Conservation (phyloP, 2,888 invertebrate genomes). For the Anthrax anthrax region DNA sequence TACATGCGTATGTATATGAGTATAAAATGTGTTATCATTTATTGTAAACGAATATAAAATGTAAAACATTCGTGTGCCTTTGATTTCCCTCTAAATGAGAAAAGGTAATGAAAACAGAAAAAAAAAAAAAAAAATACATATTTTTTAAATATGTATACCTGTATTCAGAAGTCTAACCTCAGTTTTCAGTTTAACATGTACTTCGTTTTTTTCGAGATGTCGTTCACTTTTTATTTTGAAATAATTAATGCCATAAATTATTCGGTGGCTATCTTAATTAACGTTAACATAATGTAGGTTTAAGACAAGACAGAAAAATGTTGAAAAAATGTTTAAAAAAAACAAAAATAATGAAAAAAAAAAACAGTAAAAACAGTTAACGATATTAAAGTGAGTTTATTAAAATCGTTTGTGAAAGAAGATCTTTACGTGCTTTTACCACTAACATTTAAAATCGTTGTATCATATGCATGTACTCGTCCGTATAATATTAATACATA, state of each 20-base stretch:
- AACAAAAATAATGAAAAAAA: background rate
- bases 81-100: background rate
- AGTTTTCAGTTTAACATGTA: no score
- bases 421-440: no score
- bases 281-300: constrained; percentile 6
- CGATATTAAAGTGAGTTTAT: background rate
- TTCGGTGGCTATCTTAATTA: constrained; percentile 13
- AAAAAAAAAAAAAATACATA: no score
- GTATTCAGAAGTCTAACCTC: no score
- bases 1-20: no score
- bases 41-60: background rate
- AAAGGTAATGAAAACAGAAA: background rate
- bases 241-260: constrained; percentile 13
- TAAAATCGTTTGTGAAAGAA: background rate
- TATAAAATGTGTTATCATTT: no score
- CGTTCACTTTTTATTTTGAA: constrained; percentile 3
- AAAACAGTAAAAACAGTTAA: background rate
- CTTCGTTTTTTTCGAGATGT: background rate
- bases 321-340: background rate
- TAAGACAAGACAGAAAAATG: background rate
- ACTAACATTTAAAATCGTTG: no score
- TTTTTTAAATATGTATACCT: no score
- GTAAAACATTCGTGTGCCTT: constrained; percentile 2
- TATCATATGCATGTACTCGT: no score
- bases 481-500: no score